Evolutionary conservation across 2,113 vertebrate genomes (phyloP).

Genomic region (Malurus cyaneus): DNA sequence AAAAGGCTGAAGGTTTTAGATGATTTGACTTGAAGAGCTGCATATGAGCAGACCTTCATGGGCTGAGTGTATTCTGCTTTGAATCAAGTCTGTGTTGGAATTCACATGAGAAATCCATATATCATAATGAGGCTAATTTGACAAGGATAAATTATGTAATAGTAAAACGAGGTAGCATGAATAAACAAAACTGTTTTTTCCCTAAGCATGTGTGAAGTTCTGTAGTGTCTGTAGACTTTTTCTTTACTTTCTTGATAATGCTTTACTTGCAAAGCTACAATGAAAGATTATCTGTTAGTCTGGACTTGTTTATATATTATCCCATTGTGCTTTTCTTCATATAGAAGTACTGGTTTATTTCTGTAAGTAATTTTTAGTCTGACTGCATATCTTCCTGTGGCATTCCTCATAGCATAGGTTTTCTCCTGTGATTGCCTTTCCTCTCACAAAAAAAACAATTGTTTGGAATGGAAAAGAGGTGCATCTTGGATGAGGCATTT

Average conservation of each 20-base stretch:
- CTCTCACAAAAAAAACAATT: neutral
- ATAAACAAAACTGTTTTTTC: conserved; percentile 3
- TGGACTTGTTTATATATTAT: conserved; percentile 10
- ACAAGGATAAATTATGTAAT: neutral
- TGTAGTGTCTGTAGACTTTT: neutral
- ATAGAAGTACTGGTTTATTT: neutral
- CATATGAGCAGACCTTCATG: conserved; percentile 3
- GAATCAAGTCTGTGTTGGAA: conserved; percentile 46
- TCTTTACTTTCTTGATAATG: conserved; percentile 17
- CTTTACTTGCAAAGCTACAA: conserved; percentile 12
- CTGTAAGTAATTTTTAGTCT: neutral
- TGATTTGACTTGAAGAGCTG: conserved; percentile 26
- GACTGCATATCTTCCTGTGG: neutral
- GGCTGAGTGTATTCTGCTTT: conserved; percentile 22
- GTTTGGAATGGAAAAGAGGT: neutral
- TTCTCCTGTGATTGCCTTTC: neutral
- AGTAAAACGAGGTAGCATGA: neutral
- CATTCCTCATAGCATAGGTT: neutral
- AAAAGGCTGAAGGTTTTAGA: neutral
- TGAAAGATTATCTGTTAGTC: neutral
- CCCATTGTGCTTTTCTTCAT: neutral
- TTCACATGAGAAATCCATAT: conserved; percentile 26
- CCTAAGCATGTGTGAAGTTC: neutral
- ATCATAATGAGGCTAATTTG: neutral
- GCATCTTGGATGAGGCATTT: neutral